phyloP scores from a whole-genome alignment of 1,140 invertebrate species.

The Macrobrachium rosenbergii region DNA sequence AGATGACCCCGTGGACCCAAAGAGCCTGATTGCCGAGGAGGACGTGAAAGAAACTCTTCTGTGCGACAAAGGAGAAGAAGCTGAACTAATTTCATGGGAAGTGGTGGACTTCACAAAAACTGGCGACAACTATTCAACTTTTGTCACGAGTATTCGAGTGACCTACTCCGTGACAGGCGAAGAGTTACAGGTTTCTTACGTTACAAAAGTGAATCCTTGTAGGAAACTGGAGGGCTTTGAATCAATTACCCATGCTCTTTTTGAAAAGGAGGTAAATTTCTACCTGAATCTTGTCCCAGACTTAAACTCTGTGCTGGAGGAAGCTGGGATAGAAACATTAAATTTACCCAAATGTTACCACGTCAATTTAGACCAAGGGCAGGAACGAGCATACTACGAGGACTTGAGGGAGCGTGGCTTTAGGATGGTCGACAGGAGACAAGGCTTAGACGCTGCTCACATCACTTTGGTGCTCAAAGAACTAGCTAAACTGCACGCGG shows the following conservation, averaged over 20 bases:
- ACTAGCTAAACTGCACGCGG: constrained; percentile 32
- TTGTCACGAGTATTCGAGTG: constrained; percentile 2
- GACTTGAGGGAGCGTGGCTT: constrained; percentile 20
- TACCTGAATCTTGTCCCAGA: background rate
- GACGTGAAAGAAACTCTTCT: too few species aligned
- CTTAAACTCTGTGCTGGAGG: background rate
- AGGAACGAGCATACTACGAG: background rate
- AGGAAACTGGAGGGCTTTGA: background rate
- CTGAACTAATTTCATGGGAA: too few species aligned
- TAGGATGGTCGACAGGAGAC: constrained; percentile 7
- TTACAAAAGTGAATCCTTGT: constrained; percentile 17
- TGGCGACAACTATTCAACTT: too few species aligned
- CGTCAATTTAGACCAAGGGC: background rate
- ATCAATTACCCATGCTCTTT: background rate
- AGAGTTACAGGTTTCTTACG: constrained; percentile 7
- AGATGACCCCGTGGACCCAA: too few species aligned
- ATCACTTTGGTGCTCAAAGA: constrained; percentile 16
- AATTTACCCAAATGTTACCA: constrained; percentile 1
- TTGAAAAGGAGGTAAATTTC: constrained; percentile 27
- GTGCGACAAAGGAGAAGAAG: too few species aligned
- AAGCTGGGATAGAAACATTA: background rate
- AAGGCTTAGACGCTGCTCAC: constrained; percentile 30
- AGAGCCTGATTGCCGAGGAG: too few species aligned
- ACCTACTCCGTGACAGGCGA: background rate
- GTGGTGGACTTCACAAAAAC: too few species aligned